These are phyloP conservation scores for Lycocerus yunnanus DNA, from an alignment of 2,888 invertebrate genomes.

Conservation along the genomic window DNA sequence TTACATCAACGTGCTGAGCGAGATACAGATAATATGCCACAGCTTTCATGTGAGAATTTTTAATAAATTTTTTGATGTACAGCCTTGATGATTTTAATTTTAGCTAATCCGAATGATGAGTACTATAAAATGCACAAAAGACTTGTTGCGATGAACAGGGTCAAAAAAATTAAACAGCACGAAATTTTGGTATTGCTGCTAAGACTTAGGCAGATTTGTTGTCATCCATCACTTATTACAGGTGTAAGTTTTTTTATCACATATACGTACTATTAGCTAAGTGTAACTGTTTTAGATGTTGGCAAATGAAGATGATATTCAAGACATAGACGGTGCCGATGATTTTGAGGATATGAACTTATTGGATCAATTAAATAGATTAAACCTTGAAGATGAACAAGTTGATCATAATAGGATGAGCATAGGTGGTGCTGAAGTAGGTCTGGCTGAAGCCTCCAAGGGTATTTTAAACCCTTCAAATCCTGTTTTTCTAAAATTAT, in stretches of 20 bases:
- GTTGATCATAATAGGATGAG: conserved; percentile 39
- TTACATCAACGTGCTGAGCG: conserved; percentile 76
- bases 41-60: background rate
- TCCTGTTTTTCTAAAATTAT: conserved; percentile 69
- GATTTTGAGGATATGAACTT: conserved; percentile 62
- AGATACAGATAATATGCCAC: conserved; percentile 50
- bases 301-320: conserved; percentile 52
- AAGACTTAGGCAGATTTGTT: too few relatives aligned
- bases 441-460: conserved; percentile 62
- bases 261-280: background rate
- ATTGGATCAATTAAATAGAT: conserved; percentile 66
- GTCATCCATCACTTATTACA: too few relatives aligned
- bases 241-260: too few relatives aligned
- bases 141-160: too few relatives aligned
- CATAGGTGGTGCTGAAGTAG: conserved; percentile 50
- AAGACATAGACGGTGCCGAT: conserved; percentile 47
- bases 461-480: conserved; percentile 69
- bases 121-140: too few relatives aligned
- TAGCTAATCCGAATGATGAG: too few relatives aligned
- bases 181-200: too few relatives aligned
- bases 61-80: background rate
- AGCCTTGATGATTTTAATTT: conserved; percentile 1
- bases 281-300: conserved; percentile 55
- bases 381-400: conserved; percentile 57
- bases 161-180: too few relatives aligned